Base-by-base conservation (phyloP, 1,140 invertebrate species). In the Teleopsis dalmanni region DNA sequence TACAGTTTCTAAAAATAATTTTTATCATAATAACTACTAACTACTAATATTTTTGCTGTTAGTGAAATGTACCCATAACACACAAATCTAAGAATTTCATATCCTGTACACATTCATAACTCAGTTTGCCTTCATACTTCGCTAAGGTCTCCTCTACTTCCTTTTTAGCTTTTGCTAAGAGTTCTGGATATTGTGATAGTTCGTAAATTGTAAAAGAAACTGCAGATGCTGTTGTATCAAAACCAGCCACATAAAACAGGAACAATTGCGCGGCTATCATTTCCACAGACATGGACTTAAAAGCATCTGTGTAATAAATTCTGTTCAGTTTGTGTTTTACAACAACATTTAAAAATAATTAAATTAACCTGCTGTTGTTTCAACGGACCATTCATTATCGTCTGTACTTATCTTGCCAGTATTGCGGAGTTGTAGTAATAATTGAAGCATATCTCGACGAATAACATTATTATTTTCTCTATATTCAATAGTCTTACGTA, bases 211-310 rank as follows among this genome's bases (percentile, higher is more conserved):
- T 71, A 53, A 77, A 78, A 27, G 76, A 72, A 7, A 81, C 68
- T 0, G 79, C 72, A 8, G 75, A 75, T 2, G 80, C 75, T 0
- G 81, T 81, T 0, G 83, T 84, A 53, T 85, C 83, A 58, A 79
- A 84, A 25, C 82, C 82, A 29, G 80, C 82, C 11, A 79, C 49
- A 57, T 81, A 77, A 56, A 82, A 81, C 3, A 81, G 71, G 40
- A 81, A 76, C 7, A 73, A 68, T 63, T 82, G 77, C 1, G 77
- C 77, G 0, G 78, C 70, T 29, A 74, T 62, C 50, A 72, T 62
- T 43, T 73, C 63, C 41, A 72, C 58, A 18, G 72, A 67, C 52
- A 75, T 48, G 9, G 36, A 42, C 27, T 49, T 48, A 10, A 42
- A 10, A 19, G 37, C 31, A 50, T 58, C 49, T 52, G 8, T 18